Base-by-base conservation (phyloP, 1,140 invertebrate species). In the Brachystomella parvula region DNA sequence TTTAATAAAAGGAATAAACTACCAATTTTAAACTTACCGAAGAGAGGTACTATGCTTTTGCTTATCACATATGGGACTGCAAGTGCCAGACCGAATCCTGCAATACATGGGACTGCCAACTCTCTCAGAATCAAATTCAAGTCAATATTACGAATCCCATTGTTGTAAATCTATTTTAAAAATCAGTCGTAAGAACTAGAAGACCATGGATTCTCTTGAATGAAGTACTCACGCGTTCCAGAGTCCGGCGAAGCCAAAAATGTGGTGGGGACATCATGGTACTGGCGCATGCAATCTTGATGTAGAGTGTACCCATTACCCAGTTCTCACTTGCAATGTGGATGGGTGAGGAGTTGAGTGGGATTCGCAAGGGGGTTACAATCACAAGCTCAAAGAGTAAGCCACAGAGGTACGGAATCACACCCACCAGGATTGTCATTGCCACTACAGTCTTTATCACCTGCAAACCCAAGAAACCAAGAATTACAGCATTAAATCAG, bases 221-320 rank as follows among this genome's bases (percentile, higher is more conserved):
- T 6, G 56, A 53, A 66, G 80, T 6, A 74, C 89, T 89, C 15
- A 92, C 92, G 72, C 90, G 85, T 77, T 99, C 96, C 53, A 98
- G 88, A 1, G 90, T 90, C 2, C 88, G 80, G 56, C 94, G 88
- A 62, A 99, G 80, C 76, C 87, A 87, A 89, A 94, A 98, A 76
- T 98, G 94, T 0, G 95, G 96, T 0, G 94, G 94, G n/a, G 66
- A 71, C 92, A 98, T 98, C 84, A 98, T 89, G 0, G 92, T 94
- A 2, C 96, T 80, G 1, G 93, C 96, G 73, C 92, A 95, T n/a
- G 94, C 89, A 65, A 98, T 98, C 81, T 99, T 99, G 1, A 94
- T 96, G 76, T 98, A 96, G 0, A 98, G 80, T 6, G 98, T 92
- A 15, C 96, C 96, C 3, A 98, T 80, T 0, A 94, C 94, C 94